A percentile compares a stretch with the other conserved stretches of the same genome.
Evolutionary conservation across 2,797 vertebrate species (phyloP).

Genomic region (Melanotaenia maccullochi): DNA sequence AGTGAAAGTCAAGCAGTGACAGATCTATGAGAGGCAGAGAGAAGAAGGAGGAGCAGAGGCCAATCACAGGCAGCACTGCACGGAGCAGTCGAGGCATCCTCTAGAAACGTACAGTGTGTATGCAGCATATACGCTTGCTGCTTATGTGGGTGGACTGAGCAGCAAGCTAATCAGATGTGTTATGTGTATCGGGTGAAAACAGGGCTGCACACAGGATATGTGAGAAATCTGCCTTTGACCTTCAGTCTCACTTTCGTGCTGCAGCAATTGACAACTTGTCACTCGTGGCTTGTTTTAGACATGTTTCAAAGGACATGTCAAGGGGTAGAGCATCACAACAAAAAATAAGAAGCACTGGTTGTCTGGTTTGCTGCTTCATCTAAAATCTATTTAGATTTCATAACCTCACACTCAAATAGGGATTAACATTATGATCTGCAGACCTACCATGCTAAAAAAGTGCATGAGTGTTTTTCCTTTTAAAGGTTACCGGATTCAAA

Average conservation of each 20-base stretch:
- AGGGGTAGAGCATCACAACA: slow-evolving; percentile 3
- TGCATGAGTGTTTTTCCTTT: slow-evolving; percentile 3
- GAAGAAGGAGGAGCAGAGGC: slow-evolving; percentile 38
- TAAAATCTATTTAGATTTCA: background rate
- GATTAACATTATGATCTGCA: background rate
- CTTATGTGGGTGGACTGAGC: slow-evolving; percentile 72
- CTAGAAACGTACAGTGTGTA: slow-evolving; percentile 32
- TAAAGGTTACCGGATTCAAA: slow-evolving; percentile 18
- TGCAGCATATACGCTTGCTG: slow-evolving; percentile 27
- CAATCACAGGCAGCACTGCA: slow-evolving; percentile 36
- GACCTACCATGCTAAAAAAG: background rate
- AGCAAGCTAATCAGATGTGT: slow-evolving; percentile 72
- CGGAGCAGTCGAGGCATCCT: slow-evolving; percentile 41
- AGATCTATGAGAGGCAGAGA: slow-evolving; percentile 46
- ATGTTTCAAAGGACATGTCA: slow-evolving; percentile 50
- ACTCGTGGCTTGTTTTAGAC: slow-evolving; percentile 42
- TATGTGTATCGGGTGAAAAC: slow-evolving; percentile 63
- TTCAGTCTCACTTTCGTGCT: slow-evolving; percentile 57
- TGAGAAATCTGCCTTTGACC: slow-evolving; percentile 64
- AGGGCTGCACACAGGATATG: slow-evolving; percentile 47
- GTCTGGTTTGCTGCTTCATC: slow-evolving; percentile 1
- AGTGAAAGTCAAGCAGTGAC: slow-evolving; percentile 50
- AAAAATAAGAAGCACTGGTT: slow-evolving; percentile 3
- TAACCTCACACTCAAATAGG: background rate
- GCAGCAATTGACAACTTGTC: slow-evolving; percentile 50